Conservation (phyloP, 2,113 vertebrate species). For the Lepus americanus region DNA sequence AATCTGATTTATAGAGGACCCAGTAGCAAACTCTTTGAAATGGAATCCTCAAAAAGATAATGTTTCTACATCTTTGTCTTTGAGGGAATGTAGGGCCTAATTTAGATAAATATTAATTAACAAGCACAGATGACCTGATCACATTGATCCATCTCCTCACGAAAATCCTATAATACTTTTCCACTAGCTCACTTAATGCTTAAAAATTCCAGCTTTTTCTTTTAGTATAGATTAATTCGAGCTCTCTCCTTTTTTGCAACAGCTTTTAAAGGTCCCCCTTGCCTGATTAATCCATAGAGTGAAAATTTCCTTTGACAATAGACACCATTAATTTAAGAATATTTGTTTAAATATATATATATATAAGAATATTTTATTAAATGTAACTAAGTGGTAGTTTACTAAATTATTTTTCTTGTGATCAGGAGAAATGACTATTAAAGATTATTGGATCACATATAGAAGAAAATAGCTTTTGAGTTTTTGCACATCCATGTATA, state of each 20-base stretch:
- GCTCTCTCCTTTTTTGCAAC: not conserved
- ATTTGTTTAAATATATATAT: not conserved
- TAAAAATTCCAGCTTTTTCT: not conserved
- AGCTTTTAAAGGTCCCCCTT: not conserved
- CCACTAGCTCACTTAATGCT: not conserved
- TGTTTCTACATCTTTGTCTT: not conserved
- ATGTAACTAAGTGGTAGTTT: not conserved
- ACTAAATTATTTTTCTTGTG: not conserved
- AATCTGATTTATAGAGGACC: not conserved
- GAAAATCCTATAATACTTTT: not conserved
- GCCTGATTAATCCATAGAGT: not conserved
- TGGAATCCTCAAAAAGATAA: not conserved
- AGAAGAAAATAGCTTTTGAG: conserved; percentile 1
- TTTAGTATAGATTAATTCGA: not conserved
- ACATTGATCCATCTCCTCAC: not conserved
- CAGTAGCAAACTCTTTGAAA: not conserved
- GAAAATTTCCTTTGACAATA: conserved; percentile 41
- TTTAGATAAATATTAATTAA: not conserved
- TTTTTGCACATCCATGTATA: not conserved
- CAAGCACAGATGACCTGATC: not conserved
- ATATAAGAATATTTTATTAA: not conserved
- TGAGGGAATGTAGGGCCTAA: not conserved
- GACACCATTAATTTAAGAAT: conserved; percentile 21
- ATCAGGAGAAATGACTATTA: not conserved
- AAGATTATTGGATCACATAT: not conserved